Evolutionary conservation across 2,113 vertebrate genomes (phyloP).

Genomic region (Cisticola juncidis): DNA sequence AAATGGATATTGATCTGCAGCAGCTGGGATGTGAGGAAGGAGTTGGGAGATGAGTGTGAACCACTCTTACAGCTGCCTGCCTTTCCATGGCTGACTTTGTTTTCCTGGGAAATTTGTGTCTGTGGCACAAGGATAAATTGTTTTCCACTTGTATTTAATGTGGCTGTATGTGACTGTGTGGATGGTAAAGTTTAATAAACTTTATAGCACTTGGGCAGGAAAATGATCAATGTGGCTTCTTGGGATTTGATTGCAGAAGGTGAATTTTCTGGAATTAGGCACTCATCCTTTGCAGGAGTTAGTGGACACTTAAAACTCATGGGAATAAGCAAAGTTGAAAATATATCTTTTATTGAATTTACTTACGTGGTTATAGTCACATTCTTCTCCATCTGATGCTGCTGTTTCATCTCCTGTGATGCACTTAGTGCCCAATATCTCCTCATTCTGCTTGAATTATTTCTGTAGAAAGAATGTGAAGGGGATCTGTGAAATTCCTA

Average conservation of each 20-base stretch:
- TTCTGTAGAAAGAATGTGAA: background rate
- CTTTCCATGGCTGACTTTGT: background rate
- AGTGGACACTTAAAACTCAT: background rate
- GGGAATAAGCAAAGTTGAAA: background rate
- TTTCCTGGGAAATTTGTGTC: background rate
- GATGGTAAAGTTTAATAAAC: background rate
- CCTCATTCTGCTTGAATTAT: background rate
- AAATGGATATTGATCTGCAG: conserved; percentile 46
- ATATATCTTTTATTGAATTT: background rate
- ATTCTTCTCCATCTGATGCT: background rate
- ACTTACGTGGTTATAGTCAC: background rate
- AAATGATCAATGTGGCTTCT: background rate
- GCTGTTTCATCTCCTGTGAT: background rate
- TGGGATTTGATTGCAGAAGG: background rate
- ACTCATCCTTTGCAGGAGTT: background rate
- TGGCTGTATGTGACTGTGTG: background rate
- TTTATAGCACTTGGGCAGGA: background rate
- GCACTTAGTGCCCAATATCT: background rate
- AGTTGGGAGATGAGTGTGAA: background rate
- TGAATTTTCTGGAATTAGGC: background rate
- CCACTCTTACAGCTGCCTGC: background rate
- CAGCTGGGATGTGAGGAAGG: conserved; percentile 1
- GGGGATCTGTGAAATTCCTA: background rate
- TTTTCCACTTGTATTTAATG: background rate
- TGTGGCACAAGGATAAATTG: background rate